phyloP scores from a whole-genome alignment of 2,113 vertebrate species.

The Orthonyx spaldingii region DNA sequence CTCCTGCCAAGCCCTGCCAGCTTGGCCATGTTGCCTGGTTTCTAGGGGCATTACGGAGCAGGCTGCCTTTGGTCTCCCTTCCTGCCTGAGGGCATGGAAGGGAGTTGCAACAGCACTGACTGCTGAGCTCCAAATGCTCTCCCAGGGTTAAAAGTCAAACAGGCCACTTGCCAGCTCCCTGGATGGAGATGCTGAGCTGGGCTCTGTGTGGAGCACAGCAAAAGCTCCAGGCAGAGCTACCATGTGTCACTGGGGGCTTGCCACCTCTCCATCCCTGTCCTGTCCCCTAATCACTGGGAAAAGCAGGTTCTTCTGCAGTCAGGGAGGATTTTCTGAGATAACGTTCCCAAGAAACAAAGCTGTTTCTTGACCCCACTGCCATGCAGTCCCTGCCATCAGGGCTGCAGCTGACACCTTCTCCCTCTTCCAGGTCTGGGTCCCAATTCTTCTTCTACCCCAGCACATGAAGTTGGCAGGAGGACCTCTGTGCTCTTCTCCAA shows the following conservation, averaged over 20 bases:
- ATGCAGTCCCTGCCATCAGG: not conserved
- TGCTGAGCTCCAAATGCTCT: not conserved
- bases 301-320: not conserved
- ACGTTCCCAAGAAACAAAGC: rapidly evolving
- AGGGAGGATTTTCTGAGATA: not conserved
- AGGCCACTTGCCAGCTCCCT: not conserved
- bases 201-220: not conserved
- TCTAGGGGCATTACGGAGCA: not conserved
- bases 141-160: not conserved
- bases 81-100: not conserved
- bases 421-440: slow-evolving; percentile 78
- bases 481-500: slow-evolving; percentile 98
- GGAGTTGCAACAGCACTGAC: not conserved
- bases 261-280: not conserved
- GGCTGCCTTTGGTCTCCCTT: not conserved
- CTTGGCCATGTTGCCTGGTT: not conserved
- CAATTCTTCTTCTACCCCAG: slow-evolving; percentile 86
- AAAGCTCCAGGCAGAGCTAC: not conserved
- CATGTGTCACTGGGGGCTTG: not conserved
- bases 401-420: not conserved
- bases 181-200: not conserved
- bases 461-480: slow-evolving; percentile 93
- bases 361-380: not conserved
- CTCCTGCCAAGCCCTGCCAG: not conserved
- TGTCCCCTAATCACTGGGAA: not conserved